Evolutionary conservation across 2,797 vertebrate genomes (phyloP).

Genomic region (Diceros bicornis): DNA sequence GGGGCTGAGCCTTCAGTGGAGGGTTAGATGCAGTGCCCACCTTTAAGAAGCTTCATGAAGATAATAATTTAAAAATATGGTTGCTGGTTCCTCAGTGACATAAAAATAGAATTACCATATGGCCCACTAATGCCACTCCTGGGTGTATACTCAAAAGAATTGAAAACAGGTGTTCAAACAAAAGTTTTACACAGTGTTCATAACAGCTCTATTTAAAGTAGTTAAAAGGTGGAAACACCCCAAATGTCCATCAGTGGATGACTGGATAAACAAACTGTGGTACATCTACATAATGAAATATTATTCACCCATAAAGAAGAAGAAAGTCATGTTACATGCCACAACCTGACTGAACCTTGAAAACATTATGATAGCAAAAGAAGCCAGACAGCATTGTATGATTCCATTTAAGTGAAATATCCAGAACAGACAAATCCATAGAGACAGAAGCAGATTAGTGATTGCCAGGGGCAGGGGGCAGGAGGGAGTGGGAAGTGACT

Average conservation of each 20-base stretch:
- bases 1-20: neutral
- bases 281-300: neutral
- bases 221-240: neutral
- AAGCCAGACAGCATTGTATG: neutral
- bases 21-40: neutral
- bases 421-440: neutral
- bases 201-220: neutral
- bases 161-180: neutral
- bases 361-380: neutral
- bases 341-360: neutral
- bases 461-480: neutral
- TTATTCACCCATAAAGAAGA: neutral
- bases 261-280: neutral
- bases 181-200: neutral
- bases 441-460: neutral
- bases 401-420: neutral
- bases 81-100: neutral
- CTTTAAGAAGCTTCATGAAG: neutral
- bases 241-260: neutral
- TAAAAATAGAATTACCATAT: neutral
- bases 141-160: neutral
- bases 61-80: neutral
- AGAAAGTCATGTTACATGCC: neutral
- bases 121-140: neutral
- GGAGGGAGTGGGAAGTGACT: neutral